These are phyloP conservation scores for Thaumetopoea pityocampa DNA, from an alignment of 1,140 invertebrate species.

Conservation along the genomic window DNA sequence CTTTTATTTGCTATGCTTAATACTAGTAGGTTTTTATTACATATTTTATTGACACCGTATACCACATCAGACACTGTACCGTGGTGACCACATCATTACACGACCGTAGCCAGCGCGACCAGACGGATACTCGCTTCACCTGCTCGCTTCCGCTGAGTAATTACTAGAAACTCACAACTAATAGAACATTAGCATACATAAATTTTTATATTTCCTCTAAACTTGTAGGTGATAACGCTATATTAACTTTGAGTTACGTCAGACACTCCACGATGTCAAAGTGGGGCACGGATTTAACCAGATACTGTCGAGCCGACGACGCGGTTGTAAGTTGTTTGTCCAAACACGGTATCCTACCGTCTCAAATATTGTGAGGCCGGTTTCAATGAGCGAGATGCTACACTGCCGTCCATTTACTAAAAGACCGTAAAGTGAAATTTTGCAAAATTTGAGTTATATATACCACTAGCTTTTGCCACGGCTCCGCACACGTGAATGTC, in stretches of 20 bases:
- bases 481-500: no score
- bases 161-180: slow-evolving; percentile 46
- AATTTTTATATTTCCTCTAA: slow-evolving; percentile 27
- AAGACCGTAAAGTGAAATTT: no score
- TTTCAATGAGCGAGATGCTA: slow-evolving; percentile 30
- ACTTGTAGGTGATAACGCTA: neutral
- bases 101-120: slow-evolving; percentile 20
- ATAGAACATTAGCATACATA: slow-evolving; percentile 17
- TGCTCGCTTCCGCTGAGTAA: slow-evolving; percentile 60
- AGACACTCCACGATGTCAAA: neutral
- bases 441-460: no score
- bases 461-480: no score
- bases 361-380: slow-evolving; percentile 23
- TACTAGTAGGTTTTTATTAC: no score
- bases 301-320: slow-evolving; percentile 1
- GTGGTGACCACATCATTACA: no score
- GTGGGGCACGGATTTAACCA: neutral
- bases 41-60: no score
- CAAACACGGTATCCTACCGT: slow-evolving; percentile 10
- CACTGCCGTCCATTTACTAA: no score
- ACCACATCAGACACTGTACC: no score
- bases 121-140: slow-evolving; percentile 61
- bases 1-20: no score
- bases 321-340: slow-evolving; percentile 9
- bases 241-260: slow-evolving; percentile 13